Percentiles rank a stretch among this genome's conserved stretches.
These are phyloP conservation scores for Melipona bicolor DNA, from an alignment of 2,888 invertebrate genomes.

Conservation along the genomic window DNA sequence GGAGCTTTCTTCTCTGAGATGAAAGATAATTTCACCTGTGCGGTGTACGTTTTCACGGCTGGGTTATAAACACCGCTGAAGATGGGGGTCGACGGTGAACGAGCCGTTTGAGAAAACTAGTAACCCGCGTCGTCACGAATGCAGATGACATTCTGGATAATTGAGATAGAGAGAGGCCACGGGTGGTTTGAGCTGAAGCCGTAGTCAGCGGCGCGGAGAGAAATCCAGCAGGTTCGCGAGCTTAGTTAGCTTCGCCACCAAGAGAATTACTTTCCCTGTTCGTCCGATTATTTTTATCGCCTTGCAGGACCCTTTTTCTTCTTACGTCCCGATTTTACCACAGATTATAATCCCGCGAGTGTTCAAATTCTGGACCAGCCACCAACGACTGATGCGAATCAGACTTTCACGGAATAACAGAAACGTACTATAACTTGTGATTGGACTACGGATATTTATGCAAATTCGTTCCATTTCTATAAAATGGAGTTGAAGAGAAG, in stretches of 20 bases:
- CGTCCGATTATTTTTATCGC: conserved; percentile 49
- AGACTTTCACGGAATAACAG: neutral
- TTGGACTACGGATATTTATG: no score
- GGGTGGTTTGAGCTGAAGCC: conserved; percentile 15
- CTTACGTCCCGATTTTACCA: conserved; percentile 34
- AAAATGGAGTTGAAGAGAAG: no score
- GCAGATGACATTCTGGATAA: conserved; percentile 57
- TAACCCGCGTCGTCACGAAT: conserved; percentile 26
- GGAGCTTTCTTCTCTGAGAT: neutral
- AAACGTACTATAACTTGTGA: neutral
- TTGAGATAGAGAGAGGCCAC: conserved; percentile 43
- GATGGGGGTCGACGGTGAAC: neutral
- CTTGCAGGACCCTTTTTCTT: neutral
- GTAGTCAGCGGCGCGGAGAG: conserved; percentile 23
- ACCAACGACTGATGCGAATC: conserved; percentile 6
- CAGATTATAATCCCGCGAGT: conserved; percentile 31
- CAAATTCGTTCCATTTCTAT: no score
- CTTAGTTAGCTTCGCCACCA: neutral
- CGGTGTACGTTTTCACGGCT: neutral
- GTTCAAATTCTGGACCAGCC: conserved; percentile 28
- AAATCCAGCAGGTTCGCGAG: conserved; percentile 27
- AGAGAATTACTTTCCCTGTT: conserved; percentile 31
- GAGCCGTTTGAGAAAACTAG: neutral
- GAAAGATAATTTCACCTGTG: neutral
- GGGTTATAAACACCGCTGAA: neutral